Evolutionary conservation across 2,797 vertebrate species (phyloP).

Genomic region (Borostomias antarcticus): DNA sequence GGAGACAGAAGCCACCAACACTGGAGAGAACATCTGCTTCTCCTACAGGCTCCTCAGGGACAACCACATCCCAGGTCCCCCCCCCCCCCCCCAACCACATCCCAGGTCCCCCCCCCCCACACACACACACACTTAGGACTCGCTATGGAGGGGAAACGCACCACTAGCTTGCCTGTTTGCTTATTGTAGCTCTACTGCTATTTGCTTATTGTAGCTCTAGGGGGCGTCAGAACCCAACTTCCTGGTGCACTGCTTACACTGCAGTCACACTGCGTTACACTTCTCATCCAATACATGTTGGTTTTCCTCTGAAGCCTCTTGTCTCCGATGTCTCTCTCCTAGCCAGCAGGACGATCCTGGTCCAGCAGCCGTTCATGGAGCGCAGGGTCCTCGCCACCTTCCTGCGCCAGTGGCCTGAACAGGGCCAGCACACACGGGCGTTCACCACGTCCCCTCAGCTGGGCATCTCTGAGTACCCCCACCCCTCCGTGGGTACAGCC

Average conservation of each 20-base stretch:
- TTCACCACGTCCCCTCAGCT: conserved; percentile 35
- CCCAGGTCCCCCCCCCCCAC: too few relatives aligned
- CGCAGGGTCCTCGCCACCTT: conserved; percentile 40
- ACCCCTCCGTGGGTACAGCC: conserved; percentile 26
- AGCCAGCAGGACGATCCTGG: conserved; percentile 42
- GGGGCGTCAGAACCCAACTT: neutral
- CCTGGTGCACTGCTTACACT: too few relatives aligned
- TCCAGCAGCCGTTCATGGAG: conserved; percentile 56
- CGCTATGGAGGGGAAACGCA: too few relatives aligned
- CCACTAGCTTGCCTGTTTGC: neutral
- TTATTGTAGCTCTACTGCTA: neutral
- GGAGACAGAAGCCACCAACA: conserved; percentile 49
- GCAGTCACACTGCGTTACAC: too few relatives aligned
- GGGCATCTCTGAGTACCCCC: conserved; percentile 32
- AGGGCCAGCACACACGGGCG: conserved; percentile 24
- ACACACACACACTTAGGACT: neutral
- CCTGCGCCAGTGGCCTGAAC: conserved; percentile 45
- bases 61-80: conserved; percentile 42
- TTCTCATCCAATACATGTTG: neutral
- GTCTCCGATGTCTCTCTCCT: neutral
- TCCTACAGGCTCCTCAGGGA: conserved; percentile 45
- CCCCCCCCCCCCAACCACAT: too few relatives aligned
- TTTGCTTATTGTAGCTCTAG: conserved; percentile 5
- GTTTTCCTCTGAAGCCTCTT: neutral
- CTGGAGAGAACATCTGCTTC: conserved; percentile 53